Evolutionary conservation across 2,888 invertebrate genomes (phyloP).

Genomic region (Chaetoderma sp.): DNA sequence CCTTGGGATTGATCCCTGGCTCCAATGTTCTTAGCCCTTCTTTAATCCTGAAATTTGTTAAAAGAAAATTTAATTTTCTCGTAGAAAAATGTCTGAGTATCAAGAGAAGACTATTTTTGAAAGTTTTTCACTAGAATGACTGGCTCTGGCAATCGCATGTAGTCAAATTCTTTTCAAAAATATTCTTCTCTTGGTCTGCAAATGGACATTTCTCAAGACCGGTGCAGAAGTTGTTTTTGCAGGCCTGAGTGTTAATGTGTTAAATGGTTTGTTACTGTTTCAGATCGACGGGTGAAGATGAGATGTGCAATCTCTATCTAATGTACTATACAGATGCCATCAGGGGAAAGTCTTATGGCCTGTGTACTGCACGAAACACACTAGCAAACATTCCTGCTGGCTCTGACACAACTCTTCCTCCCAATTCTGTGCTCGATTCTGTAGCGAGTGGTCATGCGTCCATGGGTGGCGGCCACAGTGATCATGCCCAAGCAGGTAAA

Average conservation of each 20-base stretch:
- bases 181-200: too few species aligned
- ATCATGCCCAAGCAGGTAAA: background rate
- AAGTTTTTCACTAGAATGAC: too few species aligned
- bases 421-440: constrained; percentile 68
- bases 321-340: constrained; percentile 67
- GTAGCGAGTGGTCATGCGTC: constrained; percentile 51
- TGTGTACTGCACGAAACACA: constrained; percentile 39
- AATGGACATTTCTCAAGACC: too few species aligned
- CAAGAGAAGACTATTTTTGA: too few species aligned
- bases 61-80: background rate
- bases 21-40: too few species aligned
- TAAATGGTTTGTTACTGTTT: constrained; percentile 3
- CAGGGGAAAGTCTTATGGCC: constrained; percentile 31
- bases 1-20: too few species aligned
- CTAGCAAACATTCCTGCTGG: constrained; percentile 63
- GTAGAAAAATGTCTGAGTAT: too few species aligned
- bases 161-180: too few species aligned
- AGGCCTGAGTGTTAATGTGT: background rate
- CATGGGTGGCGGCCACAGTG: background rate
- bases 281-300: constrained; percentile 65
- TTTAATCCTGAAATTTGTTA: too few species aligned
- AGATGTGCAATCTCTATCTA: constrained; percentile 70
- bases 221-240: too few species aligned
- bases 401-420: constrained; percentile 70
- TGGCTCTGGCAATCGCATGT: too few species aligned